Conservation (phyloP, 2,113 vertebrate genomes). For the Saguinus imperator region DNA sequence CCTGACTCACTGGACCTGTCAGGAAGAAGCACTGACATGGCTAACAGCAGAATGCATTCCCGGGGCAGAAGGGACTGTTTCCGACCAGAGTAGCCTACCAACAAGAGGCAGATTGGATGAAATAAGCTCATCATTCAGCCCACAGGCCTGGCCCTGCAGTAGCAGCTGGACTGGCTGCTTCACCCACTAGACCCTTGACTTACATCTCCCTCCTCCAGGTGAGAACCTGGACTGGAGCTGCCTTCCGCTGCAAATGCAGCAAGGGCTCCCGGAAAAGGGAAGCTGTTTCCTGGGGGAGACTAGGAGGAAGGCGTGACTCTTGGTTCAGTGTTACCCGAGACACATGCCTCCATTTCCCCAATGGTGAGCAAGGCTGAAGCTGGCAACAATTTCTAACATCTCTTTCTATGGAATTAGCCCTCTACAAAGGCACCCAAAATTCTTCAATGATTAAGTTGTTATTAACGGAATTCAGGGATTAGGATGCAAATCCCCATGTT, state of each 20-base stretch:
- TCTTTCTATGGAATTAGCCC: not conserved
- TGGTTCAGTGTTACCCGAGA: not conserved
- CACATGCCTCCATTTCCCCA: not conserved
- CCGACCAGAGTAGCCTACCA: not conserved
- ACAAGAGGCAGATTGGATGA: not conserved
- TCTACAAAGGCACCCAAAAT: not conserved
- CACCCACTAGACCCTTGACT: not conserved
- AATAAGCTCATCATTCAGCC: conserved; percentile 13
- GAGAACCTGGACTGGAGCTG: not conserved
- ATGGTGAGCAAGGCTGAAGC: not conserved
- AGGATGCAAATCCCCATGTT: not conserved
- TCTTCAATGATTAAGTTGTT: not conserved
- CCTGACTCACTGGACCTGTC: conserved; percentile 11
- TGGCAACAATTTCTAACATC: not conserved
- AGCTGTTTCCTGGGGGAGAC: not conserved
- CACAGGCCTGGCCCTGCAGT: conserved; percentile 39
- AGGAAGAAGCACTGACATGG: not conserved
- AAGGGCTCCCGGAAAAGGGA: not conserved
- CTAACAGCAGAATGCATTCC: conserved; percentile 21
- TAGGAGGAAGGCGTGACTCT: not conserved
- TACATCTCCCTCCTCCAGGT: conserved; percentile 34
- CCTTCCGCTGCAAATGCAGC: not conserved
- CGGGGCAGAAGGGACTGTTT: conserved; percentile 38
- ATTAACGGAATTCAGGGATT: not conserved
- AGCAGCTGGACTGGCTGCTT: conserved; percentile 18